phyloP scores from a whole-genome alignment of 1,140 invertebrate species.

The Globodera ellingtonae region DNA sequence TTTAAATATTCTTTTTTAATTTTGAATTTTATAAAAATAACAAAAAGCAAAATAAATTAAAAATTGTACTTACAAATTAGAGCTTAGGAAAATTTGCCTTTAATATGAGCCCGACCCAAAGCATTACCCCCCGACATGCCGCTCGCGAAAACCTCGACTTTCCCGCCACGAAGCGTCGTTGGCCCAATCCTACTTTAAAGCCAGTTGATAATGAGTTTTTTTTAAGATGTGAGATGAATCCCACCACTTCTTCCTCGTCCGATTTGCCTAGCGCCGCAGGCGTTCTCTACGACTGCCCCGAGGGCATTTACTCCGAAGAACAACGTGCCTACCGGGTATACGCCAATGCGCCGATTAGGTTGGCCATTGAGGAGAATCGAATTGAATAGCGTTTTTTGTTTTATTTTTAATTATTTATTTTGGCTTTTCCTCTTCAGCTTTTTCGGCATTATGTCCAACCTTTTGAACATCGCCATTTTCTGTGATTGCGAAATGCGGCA shows the following conservation, averaged over 20 bases:
- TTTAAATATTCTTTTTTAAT: not conserved
- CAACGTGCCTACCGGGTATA: constrained; percentile 47
- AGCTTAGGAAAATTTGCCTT: too few species aligned
- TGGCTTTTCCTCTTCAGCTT: constrained; percentile 21
- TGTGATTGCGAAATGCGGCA: constrained; percentile 59
- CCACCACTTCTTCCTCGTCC: not conserved
- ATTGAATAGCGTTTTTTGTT: not conserved
- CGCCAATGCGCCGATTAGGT: constrained; percentile 58
- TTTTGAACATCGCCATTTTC: constrained; percentile 63
- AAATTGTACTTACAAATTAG: too few species aligned
- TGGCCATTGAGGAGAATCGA: not conserved
- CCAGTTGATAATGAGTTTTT: too few species aligned
- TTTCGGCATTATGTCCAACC: constrained; percentile 60
- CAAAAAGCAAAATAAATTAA: too few species aligned
- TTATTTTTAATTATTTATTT: too few species aligned
- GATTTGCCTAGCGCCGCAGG: constrained; percentile 19
- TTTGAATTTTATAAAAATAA: too few species aligned
- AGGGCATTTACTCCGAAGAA: constrained; percentile 45
- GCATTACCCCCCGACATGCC: too few species aligned
- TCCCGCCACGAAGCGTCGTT: too few species aligned
- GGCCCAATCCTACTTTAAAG: too few species aligned
- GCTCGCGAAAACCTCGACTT: too few species aligned
- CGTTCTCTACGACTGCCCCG: constrained; percentile 31
- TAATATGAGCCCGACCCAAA: too few species aligned
- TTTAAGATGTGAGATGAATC: not conserved